Conservation (phyloP, 2,888 invertebrate species). For the Eupithecia insigniata region DNA sequence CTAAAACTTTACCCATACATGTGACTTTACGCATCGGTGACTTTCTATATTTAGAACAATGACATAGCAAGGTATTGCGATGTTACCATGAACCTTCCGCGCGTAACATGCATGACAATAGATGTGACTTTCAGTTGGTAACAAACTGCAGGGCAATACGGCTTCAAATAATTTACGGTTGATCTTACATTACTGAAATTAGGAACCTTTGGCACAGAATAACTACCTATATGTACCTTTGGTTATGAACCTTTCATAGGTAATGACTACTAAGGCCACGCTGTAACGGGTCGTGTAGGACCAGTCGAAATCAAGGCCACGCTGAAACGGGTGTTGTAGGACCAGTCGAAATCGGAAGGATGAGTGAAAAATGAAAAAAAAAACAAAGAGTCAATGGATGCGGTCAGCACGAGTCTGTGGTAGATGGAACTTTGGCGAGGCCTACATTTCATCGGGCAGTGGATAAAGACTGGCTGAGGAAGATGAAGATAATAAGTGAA, state of each 20-base stretch:
- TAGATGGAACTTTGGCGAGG: no score
- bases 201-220: background rate
- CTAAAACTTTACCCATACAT: background rate
- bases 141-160: conserved; percentile 18
- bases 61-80: conserved; percentile 23
- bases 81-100: conserved; percentile 2
- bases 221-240: no score
- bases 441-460: no score
- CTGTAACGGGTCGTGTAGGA: background rate
- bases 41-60: conserved; percentile 31
- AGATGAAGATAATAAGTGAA: no score
- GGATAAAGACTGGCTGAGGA: no score
- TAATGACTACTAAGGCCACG: background rate
- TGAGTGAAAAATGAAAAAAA: background rate
- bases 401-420: no score
- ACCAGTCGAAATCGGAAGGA: background rate
- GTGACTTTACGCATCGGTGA: conserved; percentile 17
- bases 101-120: conserved; percentile 21
- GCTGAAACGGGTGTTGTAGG: background rate
- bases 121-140: conserved; percentile 27
- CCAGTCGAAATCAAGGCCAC: no score
- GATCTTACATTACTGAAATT: background rate
- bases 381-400: no score
- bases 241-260: no score
- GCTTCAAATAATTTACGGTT: background rate